phyloP scores from a whole-genome alignment of 2,797 vertebrate species.

The Onychomys torridus region DNA sequence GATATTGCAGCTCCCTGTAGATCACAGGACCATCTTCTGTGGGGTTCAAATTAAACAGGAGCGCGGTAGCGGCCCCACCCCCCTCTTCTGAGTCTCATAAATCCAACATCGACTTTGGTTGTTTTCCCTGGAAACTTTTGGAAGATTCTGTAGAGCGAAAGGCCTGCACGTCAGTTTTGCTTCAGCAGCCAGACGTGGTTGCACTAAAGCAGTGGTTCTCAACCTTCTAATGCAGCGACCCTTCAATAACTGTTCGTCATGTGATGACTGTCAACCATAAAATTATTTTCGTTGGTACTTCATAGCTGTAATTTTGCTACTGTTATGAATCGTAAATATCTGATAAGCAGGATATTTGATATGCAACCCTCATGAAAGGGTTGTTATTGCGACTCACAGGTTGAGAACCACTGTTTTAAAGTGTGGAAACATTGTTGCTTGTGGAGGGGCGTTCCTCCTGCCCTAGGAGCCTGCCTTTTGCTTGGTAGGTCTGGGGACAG shows the following conservation, averaged over 20 bases:
- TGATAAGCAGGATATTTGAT: background rate
- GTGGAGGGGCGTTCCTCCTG: rapidly evolving
- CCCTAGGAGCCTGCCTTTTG: background rate
- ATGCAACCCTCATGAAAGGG: background rate
- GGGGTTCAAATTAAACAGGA: background rate
- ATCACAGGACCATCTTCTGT: too few species aligned
- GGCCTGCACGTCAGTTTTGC: background rate
- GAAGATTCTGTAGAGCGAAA: background rate
- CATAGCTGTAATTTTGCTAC: background rate
- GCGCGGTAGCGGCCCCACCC: background rate
- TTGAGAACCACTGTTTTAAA: background rate
- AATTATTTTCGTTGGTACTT: background rate
- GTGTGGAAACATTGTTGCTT: background rate
- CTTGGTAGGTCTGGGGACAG: background rate
- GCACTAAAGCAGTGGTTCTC: background rate
- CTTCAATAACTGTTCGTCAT: background rate
- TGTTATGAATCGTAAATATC: background rate
- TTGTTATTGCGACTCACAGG: too few species aligned
- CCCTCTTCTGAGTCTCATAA: background rate
- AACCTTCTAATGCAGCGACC: background rate
- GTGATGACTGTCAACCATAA: background rate
- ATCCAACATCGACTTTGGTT: background rate
- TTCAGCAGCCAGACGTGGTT: rapidly evolving
- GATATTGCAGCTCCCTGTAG: background rate
- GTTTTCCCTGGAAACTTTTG: background rate